These are phyloP conservation scores for Aeoliscus strigatus DNA, from an alignment of 2,797 vertebrate genomes.

Conservation along the genomic window DNA sequence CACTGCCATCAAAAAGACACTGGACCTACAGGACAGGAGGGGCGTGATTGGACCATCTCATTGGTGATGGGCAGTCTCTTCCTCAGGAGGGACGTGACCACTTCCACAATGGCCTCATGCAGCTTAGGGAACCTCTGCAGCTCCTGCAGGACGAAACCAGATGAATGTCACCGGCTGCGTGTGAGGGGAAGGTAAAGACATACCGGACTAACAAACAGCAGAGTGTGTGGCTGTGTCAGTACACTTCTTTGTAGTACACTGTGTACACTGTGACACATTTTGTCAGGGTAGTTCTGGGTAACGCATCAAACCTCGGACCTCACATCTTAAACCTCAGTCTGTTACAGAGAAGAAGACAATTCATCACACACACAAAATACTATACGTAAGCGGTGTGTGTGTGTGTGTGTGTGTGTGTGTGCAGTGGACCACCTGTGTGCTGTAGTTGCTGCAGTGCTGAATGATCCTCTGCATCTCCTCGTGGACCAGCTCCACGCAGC, in stretches of 20 bases:
- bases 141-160: constrained; percentile 75
- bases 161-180: too few relatives aligned
- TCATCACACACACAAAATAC: too few relatives aligned
- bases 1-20: neutral
- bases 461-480: constrained; percentile 99
- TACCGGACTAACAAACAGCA: too few relatives aligned
- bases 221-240: too few relatives aligned
- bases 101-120: constrained; percentile 96
- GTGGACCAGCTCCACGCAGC: constrained; percentile 95
- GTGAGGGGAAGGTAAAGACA: too few relatives aligned
- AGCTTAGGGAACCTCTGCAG: constrained; percentile 94
- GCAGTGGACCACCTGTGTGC: constrained; percentile 66
- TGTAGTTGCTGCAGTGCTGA: constrained; percentile 88
- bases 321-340: too few relatives aligned
- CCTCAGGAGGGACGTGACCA: constrained; percentile 92
- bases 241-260: too few relatives aligned
- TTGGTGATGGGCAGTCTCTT: constrained; percentile 94
- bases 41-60: constrained; percentile 83
- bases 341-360: too few relatives aligned
- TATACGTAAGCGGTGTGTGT: neutral
- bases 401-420: neutral
- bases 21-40: neutral
- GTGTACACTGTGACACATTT: too few relatives aligned
- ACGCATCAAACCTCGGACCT: too few relatives aligned
- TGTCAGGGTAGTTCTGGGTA: too few relatives aligned